Evolutionary conservation across 2,113 vertebrate genomes (phyloP).

Genomic region (Hepsetus odoe): DNA sequence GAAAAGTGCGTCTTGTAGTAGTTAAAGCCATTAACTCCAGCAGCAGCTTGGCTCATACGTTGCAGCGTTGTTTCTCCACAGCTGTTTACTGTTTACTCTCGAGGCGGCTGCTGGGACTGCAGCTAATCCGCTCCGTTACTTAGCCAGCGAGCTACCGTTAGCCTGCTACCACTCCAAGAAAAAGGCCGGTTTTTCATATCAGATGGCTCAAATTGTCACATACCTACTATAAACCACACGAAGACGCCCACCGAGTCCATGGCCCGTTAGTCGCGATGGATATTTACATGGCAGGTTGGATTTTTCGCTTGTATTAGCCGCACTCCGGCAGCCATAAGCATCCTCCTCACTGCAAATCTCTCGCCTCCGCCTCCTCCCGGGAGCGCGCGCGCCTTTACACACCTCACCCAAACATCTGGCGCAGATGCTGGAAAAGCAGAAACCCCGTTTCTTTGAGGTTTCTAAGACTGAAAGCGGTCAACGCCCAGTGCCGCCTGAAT

Average conservation of each 20-base stretch:
- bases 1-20: no score
- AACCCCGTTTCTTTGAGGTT: slow-evolving; percentile 27
- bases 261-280: slow-evolving; percentile 47
- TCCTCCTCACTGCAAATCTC: slow-evolving; percentile 55
- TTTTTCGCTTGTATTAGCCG: slow-evolving; percentile 50
- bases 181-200: background rate
- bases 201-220: slow-evolving; percentile 55
- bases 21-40: no score
- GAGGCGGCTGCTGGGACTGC: no score
- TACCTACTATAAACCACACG: slow-evolving; percentile 72
- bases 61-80: no score
- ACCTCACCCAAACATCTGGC: slow-evolving; percentile 72
- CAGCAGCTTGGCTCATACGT: no score
- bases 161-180: slow-evolving; percentile 42
- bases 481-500: background rate
- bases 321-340: slow-evolving; percentile 67
- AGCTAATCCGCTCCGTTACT: slow-evolving; percentile 19
- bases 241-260: slow-evolving; percentile 67
- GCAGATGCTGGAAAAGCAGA: slow-evolving; percentile 67
- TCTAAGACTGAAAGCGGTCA: background rate
- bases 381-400: background rate
- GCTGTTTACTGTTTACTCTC: no score
- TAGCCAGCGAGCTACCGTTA: slow-evolving; percentile 47
- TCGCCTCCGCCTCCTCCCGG: slow-evolving; percentile 19
- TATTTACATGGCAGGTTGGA: slow-evolving; percentile 52